Evolutionary conservation across 1,140 invertebrate species (phyloP), one percentile per base, ranked within the genome.

Genomic region (Cecropterus lyciades): DNA sequence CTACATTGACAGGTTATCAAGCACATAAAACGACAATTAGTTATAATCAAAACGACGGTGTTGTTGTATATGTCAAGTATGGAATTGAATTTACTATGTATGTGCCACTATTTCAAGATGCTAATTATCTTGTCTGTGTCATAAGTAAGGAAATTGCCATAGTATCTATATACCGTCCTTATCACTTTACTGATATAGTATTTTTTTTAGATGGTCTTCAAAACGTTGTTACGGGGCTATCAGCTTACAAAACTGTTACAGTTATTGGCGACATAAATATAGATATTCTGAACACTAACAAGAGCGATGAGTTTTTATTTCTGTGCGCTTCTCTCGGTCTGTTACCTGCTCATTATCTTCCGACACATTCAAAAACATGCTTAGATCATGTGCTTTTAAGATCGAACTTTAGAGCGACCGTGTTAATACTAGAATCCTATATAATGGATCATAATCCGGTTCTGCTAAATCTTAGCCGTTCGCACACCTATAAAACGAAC

Each of bases 311-410:
- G 10, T 40, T n/a, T 40, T 10, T 40, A 10, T n/a, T n/a, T 10
- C n/a, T 40, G 1, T n/a, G 1, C 10, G 37, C 37, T 1, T 40
- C 37, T n/a, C 37, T 40, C 7, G 20, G 20, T 13, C 48, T 51
- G 10, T 14, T 51, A 51, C 48, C 48, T 27, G 48, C 20, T 13
- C 48, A 51, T 14, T 7, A n/a, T 8, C 11, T 27, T 13, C 20
- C 48, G 27, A 51, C 48, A 51, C 48, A 27, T n/a, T 20, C 48
- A 11, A 51, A 27, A 51, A 51, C 48, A 51, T 51, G 48, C 20
- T 11, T 51, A 27, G 48, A 51, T 27, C 48, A 51, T 51, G 48
- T 51, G 8, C 48, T 51, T 13, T n/a, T 51, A n/a, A 10, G 48
- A 13, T 51, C 20, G 11, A 40, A 40, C 11, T 4, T 40, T 1